These are phyloP conservation scores for Drymodes brunneopygia DNA, from an alignment of 2,113 vertebrate species.

Conservation along the genomic window DNA sequence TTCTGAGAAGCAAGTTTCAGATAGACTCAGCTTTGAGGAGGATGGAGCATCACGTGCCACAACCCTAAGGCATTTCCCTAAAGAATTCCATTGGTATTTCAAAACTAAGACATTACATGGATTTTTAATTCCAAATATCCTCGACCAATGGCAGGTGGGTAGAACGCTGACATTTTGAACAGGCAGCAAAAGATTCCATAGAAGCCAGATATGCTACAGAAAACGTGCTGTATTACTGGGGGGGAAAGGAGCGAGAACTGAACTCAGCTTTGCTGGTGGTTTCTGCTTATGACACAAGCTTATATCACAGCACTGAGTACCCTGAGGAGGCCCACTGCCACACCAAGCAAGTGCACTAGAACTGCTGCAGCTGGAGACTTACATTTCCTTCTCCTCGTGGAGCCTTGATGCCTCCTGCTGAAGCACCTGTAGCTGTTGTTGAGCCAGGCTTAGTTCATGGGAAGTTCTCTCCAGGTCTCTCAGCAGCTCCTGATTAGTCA, in stretches of 20 bases:
- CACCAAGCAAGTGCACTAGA: neutral
- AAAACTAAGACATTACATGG: neutral
- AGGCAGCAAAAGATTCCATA: neutral
- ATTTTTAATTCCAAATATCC: neutral
- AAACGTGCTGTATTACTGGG: neutral
- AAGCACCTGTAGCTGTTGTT: constrained; percentile 82
- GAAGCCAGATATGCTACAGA: neutral
- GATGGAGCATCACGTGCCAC: neutral
- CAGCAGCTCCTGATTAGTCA: constrained; percentile 84
- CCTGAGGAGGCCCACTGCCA: neutral
- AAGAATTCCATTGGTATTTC: neutral
- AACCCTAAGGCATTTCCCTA: neutral
- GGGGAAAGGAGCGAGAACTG: neutral
- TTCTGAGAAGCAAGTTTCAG: neutral
- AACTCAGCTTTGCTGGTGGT: neutral
- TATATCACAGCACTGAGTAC: neutral
- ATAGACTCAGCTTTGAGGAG: neutral
- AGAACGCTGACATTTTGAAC: neutral
- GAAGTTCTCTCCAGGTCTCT: constrained; percentile 78
- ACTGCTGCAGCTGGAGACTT: constrained; percentile 14
- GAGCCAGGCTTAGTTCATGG: constrained; percentile 77
- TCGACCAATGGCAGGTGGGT: neutral
- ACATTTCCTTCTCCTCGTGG: constrained; percentile 89
- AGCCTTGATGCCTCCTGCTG: constrained; percentile 81
- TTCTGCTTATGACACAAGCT: neutral